Conservation (phyloP, 2,888 invertebrate genomes). For the Achlya flavicornis region DNA sequence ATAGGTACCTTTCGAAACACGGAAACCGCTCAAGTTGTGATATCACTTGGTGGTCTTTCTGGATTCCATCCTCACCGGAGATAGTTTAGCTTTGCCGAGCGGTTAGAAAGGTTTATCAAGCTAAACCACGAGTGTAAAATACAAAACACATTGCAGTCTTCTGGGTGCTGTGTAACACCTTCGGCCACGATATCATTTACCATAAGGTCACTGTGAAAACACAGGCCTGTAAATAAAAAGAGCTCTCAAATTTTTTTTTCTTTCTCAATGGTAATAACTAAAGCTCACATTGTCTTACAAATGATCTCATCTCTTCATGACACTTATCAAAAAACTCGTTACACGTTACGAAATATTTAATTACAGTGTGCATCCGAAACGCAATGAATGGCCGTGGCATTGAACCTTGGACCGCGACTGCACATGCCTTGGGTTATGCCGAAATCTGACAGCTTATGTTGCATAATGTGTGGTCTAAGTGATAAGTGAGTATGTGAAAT, state of each 20-base stretch:
- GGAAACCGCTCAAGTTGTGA: too few relatives aligned
- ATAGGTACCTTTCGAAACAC: too few relatives aligned
- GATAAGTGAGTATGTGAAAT: background rate
- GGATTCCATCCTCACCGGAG: too few relatives aligned
- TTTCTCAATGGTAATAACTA: slow-evolving; percentile 22
- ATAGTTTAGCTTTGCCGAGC: too few relatives aligned
- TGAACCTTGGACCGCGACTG: slow-evolving; percentile 51
- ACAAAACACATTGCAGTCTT: too few relatives aligned
- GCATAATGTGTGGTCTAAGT: slow-evolving; percentile 16
- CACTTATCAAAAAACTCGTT: slow-evolving; percentile 33
- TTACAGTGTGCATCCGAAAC: slow-evolving; percentile 35
- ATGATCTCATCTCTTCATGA: slow-evolving; percentile 18
- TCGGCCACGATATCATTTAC: too few relatives aligned
- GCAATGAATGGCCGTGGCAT: slow-evolving; percentile 59
- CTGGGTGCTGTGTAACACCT: too few relatives aligned
- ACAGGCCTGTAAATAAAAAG: too few relatives aligned
- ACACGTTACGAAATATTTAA: slow-evolving; percentile 37
- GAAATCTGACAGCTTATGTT: slow-evolving; percentile 38
- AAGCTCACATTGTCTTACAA: background rate
- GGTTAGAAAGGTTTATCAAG: too few relatives aligned
- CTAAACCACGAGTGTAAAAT: too few relatives aligned
- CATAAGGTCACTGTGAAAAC: too few relatives aligned
- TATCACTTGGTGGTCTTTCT: too few relatives aligned
- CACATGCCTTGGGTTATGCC: slow-evolving; percentile 36
- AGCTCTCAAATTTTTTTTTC: background rate